A percentile compares a stretch with the other conserved stretches of the same genome.
Conservation (phyloP, 2,888 invertebrate species). For the Seira sanloemensis region DNA sequence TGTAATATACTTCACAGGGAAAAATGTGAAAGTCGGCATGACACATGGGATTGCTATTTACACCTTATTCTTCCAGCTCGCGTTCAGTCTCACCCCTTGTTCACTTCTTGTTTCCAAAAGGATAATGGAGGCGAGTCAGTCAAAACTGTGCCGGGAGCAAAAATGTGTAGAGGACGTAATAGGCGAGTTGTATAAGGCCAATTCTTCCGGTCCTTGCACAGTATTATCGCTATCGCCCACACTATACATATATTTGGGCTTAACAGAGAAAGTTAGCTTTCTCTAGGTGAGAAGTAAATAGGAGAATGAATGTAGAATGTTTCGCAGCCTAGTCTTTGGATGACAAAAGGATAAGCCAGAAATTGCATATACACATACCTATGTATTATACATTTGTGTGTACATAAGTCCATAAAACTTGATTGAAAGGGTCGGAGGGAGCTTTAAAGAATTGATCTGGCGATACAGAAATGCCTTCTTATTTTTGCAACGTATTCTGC, state of each 20-base stretch:
- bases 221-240: neutral
- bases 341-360: neutral
- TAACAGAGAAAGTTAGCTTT: neutral
- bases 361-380: too few relatives aligned
- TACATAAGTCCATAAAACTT: neutral
- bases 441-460: neutral
- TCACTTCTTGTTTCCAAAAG: neutral
- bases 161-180: neutral
- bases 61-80: constrained; percentile 24
- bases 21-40: constrained; percentile 49
- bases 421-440: constrained; percentile 21
- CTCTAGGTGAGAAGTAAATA: too few relatives aligned
- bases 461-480: neutral
- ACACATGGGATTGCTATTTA: constrained; percentile 53
- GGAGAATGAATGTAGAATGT: neutral
- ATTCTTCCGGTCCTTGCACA: neutral
- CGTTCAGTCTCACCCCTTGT: neutral
- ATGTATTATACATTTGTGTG: neutral
- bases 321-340: neutral
- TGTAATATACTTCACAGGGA: neutral
- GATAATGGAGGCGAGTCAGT: constrained; percentile 44
- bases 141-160: constrained; percentile 37
- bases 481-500: neutral
- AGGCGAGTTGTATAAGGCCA: neutral
- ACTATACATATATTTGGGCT: neutral